phyloP scores from a whole-genome alignment of 2,797 vertebrate genomes.

The Malacoctenus gilli region DNA sequence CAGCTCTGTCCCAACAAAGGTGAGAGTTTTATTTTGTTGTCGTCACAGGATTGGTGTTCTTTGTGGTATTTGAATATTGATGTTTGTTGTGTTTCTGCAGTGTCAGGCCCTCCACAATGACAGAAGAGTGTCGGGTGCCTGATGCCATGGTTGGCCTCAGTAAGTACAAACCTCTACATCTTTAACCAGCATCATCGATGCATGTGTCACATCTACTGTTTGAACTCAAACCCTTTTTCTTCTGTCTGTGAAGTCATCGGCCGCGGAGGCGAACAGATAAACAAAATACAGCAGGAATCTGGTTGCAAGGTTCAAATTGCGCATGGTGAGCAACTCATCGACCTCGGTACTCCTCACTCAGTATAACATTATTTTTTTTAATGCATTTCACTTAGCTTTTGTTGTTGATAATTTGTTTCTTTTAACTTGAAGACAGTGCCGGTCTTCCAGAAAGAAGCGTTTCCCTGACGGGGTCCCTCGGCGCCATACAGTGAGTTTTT shows the following conservation, averaged over 20 bases:
- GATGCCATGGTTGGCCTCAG: constrained; percentile 95
- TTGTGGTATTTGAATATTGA: background rate
- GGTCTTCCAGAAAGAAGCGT: constrained; percentile 90
- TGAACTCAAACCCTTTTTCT: constrained; percentile 3
- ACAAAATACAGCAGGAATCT: constrained; percentile 95
- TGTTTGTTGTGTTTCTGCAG: constrained; percentile 36
- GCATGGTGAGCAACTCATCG: constrained; percentile 80
- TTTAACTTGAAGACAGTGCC: constrained; percentile 83
- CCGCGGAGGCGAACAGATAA: constrained; percentile 93
- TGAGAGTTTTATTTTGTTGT: constrained; percentile 48
- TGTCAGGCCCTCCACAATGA: constrained; percentile 81
- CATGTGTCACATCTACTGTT: background rate
- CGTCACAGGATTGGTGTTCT: constrained; percentile 15
- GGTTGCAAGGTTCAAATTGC: constrained; percentile 97
- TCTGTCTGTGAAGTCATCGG: constrained; percentile 86
- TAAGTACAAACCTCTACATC: constrained; percentile 78
- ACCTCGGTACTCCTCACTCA: background rate
- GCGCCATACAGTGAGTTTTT: constrained; percentile 84
- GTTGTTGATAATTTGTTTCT: background rate
- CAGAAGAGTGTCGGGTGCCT: constrained; percentile 91
- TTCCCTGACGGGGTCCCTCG: constrained; percentile 89
- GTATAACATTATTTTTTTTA: fast-evolving
- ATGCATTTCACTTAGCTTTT: background rate
- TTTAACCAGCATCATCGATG: background rate
- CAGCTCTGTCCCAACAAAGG: constrained; percentile 92